Base-by-base conservation (phyloP, 2,888 invertebrate species). In the Agrilus cyanescens region DNA sequence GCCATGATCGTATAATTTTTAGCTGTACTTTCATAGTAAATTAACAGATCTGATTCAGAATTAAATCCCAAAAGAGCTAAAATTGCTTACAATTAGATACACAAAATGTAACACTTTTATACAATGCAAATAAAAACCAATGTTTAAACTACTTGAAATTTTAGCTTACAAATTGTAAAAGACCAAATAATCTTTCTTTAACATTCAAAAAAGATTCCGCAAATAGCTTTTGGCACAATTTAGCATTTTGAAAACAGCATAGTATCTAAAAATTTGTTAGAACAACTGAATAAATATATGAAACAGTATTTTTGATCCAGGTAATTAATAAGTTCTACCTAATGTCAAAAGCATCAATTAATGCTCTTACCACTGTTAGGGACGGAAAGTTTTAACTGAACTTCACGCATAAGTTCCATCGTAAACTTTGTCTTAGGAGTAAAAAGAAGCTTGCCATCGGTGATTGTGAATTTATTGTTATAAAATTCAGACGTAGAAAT, bases 341-440 rank as follows among this genome's bases (percentile, higher is more conserved):
- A n/a, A n/a, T n/a, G n/a, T n/a, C n/a, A n/a, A 41, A 4, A 20
- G 25, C 37, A 3, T 14, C 4, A n/a, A 18, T 32, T 15, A 32
- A 12, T 12, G n/a, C 18, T 52, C 57, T 52, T 54, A 65, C 66
- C 55, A 41, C 61, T 57, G 43, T 56, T 56, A 25, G 52, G 51
- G 8, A 64, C 41, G 30, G 53, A 50, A 20, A 63, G 51, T 40
- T 61, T 60, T 12, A 51, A 29, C 43, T 61, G 59, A 13, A 60
- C 55, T 45, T 53, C 47, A 29, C 50, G 50, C 14, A 66, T 59
- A 20, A 67, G 50, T 7, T 56, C 48, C 20, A 50, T 47, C 2
- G 58, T 58, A 37, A 58, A 59, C 18, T 52, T 44, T 33, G 55
- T 60, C 4, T 52, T 46, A 4, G 66, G 66, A 2, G 61, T 46